Percentiles rank a stretch among this genome's conserved stretches.
These are phyloP conservation scores for Burhinus oedicnemus DNA, from an alignment of 2,113 vertebrate genomes.

Conservation along the genomic window DNA sequence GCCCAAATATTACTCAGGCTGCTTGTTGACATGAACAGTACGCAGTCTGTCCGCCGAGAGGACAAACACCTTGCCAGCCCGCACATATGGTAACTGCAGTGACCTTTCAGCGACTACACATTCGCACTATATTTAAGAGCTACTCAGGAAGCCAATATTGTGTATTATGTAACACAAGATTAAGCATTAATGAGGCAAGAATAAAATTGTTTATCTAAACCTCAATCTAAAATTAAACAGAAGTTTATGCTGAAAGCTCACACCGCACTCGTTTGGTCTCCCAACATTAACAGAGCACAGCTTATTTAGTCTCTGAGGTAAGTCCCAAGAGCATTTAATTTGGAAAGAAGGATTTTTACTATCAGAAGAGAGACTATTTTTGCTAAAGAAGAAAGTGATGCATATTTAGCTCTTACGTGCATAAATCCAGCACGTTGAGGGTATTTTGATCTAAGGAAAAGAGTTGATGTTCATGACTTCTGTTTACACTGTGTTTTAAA, in stretches of 20 bases:
- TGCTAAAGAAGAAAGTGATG: neutral
- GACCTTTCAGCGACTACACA: constrained; percentile 2
- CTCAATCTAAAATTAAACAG: constrained; percentile 67
- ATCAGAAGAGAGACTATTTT: constrained; percentile 1
- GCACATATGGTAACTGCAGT: neutral
- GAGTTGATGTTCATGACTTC: neutral
- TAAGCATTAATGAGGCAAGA: constrained; percentile 71
- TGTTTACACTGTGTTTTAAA: neutral
- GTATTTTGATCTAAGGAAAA: neutral
- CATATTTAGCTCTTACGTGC: neutral
- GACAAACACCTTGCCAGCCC: constrained; percentile 25
- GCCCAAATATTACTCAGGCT: neutral
- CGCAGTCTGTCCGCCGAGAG: neutral
- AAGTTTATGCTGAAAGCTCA: constrained; percentile 48
- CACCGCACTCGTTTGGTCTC: constrained; percentile 36
- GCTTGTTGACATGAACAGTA: neutral
- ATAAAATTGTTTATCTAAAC: constrained; percentile 69
- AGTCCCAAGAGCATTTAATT: constrained; percentile 18
- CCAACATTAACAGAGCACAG: constrained; percentile 24
- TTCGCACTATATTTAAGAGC: constrained; percentile 12
- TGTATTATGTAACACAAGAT: constrained; percentile 67
- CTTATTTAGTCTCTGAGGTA: constrained; percentile 22
- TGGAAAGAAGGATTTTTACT: neutral
- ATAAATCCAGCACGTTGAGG: neutral
- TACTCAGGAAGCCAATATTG: constrained; percentile 52